These are phyloP conservation scores for Petrolisthes cinctipes DNA, from an alignment of 2,888 invertebrate genomes.

Conservation along the genomic window DNA sequence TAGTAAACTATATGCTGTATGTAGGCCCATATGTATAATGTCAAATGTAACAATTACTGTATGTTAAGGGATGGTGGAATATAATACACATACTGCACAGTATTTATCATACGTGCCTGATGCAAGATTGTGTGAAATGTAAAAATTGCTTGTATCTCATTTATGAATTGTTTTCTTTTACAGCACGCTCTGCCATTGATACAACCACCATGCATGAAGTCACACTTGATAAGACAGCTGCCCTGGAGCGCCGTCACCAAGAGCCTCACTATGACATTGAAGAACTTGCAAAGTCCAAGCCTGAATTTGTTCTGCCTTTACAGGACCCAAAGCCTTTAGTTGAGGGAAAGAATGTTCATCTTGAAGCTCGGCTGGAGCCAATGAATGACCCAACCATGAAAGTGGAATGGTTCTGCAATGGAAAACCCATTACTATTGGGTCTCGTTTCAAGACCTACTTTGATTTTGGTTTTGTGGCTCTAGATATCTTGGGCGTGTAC, in stretches of 20 bases:
- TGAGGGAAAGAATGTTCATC: conserved; percentile 90
- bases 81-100: background rate
- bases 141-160: background rate
- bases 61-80: conserved; percentile 18
- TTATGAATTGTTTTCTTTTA: conserved; percentile 43
- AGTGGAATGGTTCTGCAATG: conserved; percentile 96
- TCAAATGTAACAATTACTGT: no score
- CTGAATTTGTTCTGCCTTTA: conserved; percentile 88
- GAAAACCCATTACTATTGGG: conserved; percentile 73
- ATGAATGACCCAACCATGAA: conserved; percentile 97
- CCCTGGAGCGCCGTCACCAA: conserved; percentile 86
- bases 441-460: conserved; percentile 94
- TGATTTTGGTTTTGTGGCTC: conserved; percentile 96
- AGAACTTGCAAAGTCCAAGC: conserved; percentile 93
- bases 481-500: conserved; percentile 94
- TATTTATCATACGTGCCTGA: no score
- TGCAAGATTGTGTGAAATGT: background rate
- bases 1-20: background rate
- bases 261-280: conserved; percentile 91
- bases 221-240: conserved; percentile 87
- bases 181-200: conserved; percentile 89
- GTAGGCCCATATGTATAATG: background rate
- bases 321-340: conserved; percentile 86
- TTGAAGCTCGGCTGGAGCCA: conserved; percentile 92
- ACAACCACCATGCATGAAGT: conserved; percentile 90